These are phyloP conservation scores for Agonum fuliginosum DNA, from an alignment of 2,888 invertebrate species.

Conservation along the genomic window DNA sequence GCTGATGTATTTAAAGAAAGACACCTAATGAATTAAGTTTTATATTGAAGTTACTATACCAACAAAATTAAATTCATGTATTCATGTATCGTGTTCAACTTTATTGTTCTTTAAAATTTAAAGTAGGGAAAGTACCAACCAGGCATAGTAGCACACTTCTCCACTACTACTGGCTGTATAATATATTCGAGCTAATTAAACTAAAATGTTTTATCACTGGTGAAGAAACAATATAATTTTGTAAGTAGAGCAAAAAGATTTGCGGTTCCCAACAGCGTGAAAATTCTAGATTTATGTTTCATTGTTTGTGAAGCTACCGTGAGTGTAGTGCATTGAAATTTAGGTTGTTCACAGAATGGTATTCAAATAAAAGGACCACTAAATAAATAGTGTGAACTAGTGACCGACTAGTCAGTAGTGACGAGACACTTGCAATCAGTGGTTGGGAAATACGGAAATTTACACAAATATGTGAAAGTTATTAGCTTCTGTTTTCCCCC, in stretches of 20 bases:
- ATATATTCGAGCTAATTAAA: constrained; percentile 19
- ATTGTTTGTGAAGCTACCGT: constrained; percentile 11
- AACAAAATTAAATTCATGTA: too few relatives aligned
- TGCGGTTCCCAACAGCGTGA: constrained; percentile 29
- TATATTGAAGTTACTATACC: too few relatives aligned
- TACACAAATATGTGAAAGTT: too few relatives aligned
- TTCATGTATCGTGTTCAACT: too few relatives aligned
- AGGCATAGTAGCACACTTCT: too few relatives aligned
- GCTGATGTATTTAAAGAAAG: too few relatives aligned
- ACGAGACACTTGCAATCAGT: too few relatives aligned
- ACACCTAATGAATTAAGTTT: too few relatives aligned
- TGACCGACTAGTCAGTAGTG: neutral
- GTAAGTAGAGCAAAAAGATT: constrained; percentile 54
- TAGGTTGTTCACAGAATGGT: neutral
- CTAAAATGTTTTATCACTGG: constrained; percentile 3
- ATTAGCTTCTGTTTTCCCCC: too few relatives aligned
- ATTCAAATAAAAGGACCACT: neutral
- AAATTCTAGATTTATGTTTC: constrained; percentile 34
- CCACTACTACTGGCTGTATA: constrained; percentile 3
- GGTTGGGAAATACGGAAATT: too few relatives aligned
- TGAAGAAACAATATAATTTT: constrained; percentile 43
- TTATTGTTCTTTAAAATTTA: too few relatives aligned
- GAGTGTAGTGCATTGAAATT: neutral
- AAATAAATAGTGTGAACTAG: neutral
- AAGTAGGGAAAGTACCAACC: constrained; percentile 5